These are phyloP conservation scores for Drosophila kikkawai DNA, from an alignment of 1,140 invertebrate species.

Conservation along the genomic window DNA sequence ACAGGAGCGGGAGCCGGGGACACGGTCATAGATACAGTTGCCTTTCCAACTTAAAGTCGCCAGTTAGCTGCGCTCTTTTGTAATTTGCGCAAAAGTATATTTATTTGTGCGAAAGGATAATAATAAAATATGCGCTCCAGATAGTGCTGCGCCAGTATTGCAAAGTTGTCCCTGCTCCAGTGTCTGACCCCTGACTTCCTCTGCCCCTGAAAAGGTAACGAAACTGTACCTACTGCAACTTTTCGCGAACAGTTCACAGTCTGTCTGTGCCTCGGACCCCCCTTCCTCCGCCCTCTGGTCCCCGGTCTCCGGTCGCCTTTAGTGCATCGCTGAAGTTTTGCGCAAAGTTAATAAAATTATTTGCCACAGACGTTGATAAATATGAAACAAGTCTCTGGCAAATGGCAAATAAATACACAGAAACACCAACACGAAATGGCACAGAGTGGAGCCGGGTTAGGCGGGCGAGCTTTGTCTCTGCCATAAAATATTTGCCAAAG, in stretches of 20 bases:
- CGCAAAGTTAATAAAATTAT: constrained; percentile 82
- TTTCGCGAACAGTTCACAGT: constrained; percentile 63
- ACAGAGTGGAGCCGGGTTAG: constrained; percentile 17
- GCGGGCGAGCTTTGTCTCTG: constrained; percentile 23
- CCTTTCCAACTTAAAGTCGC: constrained; percentile 69
- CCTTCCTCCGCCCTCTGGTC: background rate
- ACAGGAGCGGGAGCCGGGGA: background rate
- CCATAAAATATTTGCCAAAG: constrained; percentile 52
- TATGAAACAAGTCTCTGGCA: constrained; percentile 68
- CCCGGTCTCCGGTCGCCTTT: background rate
- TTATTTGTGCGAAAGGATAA: constrained; percentile 79
- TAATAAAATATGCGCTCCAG: constrained; percentile 80
- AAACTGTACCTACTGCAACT: constrained; percentile 71
- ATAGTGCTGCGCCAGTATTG: constrained; percentile 52
- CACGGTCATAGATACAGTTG: constrained; percentile 46
- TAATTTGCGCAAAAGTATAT: constrained; percentile 80
- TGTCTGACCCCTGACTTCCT: constrained; percentile 1
- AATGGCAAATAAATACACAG: constrained; percentile 71
- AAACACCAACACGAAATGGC: constrained; percentile 19
- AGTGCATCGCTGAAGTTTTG: constrained; percentile 60
- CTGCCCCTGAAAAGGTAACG: constrained; percentile 21
- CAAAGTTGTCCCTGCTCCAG: constrained; percentile 49
- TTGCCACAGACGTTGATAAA: constrained; percentile 82
- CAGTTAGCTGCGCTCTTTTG: constrained; percentile 74
- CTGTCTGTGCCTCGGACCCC: constrained; percentile 9